phyloP scores from a whole-genome alignment of 1,140 invertebrate species.

The Episyrphus balteatus region DNA sequence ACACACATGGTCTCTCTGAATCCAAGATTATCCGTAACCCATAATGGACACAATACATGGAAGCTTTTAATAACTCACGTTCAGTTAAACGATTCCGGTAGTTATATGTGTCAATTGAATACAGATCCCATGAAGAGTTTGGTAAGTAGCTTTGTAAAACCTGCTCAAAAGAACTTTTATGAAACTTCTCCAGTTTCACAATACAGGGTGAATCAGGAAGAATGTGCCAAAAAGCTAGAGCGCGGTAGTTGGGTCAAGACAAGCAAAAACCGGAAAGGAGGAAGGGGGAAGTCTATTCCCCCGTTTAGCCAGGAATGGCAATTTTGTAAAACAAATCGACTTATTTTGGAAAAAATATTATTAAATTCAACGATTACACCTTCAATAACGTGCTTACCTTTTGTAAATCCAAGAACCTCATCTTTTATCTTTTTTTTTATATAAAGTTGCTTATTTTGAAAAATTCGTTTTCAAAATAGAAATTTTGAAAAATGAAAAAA shows the following conservation, averaged over 20 bases:
- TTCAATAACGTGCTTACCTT: too few species aligned
- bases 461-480: too few species aligned
- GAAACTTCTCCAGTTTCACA: background rate
- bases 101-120: conserved; percentile 87
- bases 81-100: conserved; percentile 76
- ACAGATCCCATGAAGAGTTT: conserved; percentile 83
- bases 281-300: too few species aligned
- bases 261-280: background rate
- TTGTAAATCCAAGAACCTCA: too few species aligned
- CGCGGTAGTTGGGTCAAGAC: background rate
- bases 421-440: too few species aligned
- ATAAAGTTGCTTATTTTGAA: too few species aligned
- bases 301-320: too few species aligned
- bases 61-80: conserved; percentile 79
- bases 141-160: conserved; percentile 42
- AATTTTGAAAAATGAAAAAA: too few species aligned
- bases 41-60: conserved; percentile 87
- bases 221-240: background rate
- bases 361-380: too few species aligned
- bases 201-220: background rate
- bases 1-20: conserved; percentile 82
- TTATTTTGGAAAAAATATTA: too few species aligned
- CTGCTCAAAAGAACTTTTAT: background rate
- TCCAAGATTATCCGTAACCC: conserved; percentile 69
- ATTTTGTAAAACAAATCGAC: too few species aligned